phyloP scores from a whole-genome alignment of 30 jellyfish, hydroid and myxozoan species.

The Turritopsis dohrnii region DNA sequence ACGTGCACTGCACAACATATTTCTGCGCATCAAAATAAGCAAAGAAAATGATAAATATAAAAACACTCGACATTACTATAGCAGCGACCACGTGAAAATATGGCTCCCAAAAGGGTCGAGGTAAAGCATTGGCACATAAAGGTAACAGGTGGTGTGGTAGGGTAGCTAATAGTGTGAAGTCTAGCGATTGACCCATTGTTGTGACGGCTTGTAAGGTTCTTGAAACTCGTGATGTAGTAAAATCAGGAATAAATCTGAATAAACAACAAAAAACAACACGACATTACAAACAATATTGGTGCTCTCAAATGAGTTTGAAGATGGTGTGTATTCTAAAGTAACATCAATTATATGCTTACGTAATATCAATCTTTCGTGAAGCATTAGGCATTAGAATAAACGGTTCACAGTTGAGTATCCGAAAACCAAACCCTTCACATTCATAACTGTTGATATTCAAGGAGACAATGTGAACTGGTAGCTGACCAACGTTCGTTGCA shows the following conservation, averaged over 20 bases:
- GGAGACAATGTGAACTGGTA: conserved; percentile 69
- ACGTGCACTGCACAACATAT: conserved; percentile 95
- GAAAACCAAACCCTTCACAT: conserved; percentile 93
- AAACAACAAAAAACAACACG: neutral
- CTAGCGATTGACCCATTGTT: conserved; percentile 78
- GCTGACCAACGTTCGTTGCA: conserved; percentile 84
- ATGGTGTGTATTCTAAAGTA: too few relatives aligned
- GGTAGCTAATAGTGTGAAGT: conserved; percentile 87
- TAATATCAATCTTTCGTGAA: conserved; percentile 70
- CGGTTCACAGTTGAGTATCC: conserved; percentile 87
- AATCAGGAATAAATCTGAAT: conserved; percentile 87
- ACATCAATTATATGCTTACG: conserved; percentile 47
- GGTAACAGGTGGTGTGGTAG: conserved; percentile 95
- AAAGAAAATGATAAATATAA: conserved; percentile 68
- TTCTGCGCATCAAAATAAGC: conserved; percentile 98
- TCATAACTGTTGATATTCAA: conserved; percentile 81
- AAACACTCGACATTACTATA: conserved; percentile 74
- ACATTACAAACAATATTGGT: neutral
- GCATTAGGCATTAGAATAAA: conserved; percentile 82
- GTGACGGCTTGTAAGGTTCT: conserved; percentile 73
- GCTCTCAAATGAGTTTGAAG: too few relatives aligned
- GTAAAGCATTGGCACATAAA: conserved; percentile 88
- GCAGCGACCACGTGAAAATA: conserved; percentile 88
- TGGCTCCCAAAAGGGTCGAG: conserved; percentile 98
- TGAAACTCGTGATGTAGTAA: conserved; percentile 89